These are phyloP conservation scores for Schizothorax lantsangensis DNA, from an alignment of 2,797 vertebrate species.

Conservation along the genomic window DNA sequence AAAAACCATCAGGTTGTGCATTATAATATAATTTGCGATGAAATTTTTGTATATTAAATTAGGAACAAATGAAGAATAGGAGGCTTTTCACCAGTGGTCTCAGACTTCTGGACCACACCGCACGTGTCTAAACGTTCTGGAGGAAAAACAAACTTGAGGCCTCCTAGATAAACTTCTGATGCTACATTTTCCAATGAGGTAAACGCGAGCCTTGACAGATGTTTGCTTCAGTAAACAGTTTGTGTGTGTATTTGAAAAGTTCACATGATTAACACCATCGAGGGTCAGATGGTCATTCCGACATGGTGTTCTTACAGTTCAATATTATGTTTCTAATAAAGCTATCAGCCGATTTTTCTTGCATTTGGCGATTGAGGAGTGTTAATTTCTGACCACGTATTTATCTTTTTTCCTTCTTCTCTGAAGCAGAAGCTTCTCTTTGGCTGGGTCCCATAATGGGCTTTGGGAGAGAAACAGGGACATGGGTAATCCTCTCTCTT, in stretches of 20 bases:
- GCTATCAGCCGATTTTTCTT: neutral
- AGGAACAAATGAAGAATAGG: constrained; percentile 4
- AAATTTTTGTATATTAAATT: neutral
- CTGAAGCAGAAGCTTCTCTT: constrained; percentile 16
- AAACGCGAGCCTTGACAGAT: constrained; percentile 20
- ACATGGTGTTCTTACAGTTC: neutral
- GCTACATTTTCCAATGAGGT: constrained; percentile 41
- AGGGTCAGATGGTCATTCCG: neutral
- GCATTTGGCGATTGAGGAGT: neutral
- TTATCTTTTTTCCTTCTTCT: neutral
- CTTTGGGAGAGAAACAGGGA: constrained; percentile 45
- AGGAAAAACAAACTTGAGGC: constrained; percentile 12
- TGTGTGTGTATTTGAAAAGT: constrained; percentile 25
- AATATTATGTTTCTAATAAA: constrained; percentile 9
- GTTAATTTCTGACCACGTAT: constrained; percentile 7
- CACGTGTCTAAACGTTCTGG: neutral
- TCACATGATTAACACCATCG: neutral
- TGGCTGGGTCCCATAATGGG: constrained; percentile 36
- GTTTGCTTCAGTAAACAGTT: constrained; percentile 38
- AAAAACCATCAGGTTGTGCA: neutral
- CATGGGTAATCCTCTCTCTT: constrained; percentile 43
- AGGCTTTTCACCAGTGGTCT: neutral
- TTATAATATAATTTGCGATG: neutral
- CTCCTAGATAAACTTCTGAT: constrained; percentile 38
- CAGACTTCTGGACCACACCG: neutral